Percentiles rank a stretch among this genome's conserved stretches.
Conservation (phyloP, 2,888 invertebrate species). For the Xestia xanthographa region DNA sequence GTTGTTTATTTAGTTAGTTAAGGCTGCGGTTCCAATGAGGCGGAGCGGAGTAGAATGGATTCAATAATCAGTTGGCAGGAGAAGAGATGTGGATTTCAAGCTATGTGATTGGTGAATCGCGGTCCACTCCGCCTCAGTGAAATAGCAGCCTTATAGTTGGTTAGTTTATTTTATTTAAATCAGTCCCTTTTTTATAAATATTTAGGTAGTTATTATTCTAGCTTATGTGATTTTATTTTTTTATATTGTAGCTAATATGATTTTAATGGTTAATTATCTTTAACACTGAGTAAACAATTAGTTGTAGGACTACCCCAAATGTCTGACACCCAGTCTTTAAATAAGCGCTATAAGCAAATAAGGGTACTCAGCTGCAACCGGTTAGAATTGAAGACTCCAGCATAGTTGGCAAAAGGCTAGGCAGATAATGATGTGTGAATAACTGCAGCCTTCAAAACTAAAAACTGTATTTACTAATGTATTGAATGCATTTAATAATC, state of each 20-base stretch:
- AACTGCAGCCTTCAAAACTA: constrained; percentile 8
- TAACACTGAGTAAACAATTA: background rate
- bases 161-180: too few relatives aligned
- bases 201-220: too few relatives aligned
- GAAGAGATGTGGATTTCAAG: too few relatives aligned
- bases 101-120: too few relatives aligned
- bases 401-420: background rate
- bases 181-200: too few relatives aligned
- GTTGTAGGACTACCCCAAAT: background rate
- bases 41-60: too few relatives aligned
- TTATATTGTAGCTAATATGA: too few relatives aligned
- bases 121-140: too few relatives aligned
- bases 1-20: background rate
- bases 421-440: background rate
- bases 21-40: too few relatives aligned
- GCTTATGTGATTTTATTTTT: too few relatives aligned
- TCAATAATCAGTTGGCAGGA: too few relatives aligned
- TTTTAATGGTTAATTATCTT: background rate
- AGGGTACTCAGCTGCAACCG: background rate
- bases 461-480: background rate
- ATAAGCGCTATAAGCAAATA: background rate
- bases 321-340: background rate
- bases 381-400: background rate
- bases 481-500: constrained; percentile 7
- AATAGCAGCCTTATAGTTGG: too few relatives aligned